Evolutionary conservation across 64 coral and sea anemone genomes (phyloP).

Genomic region (Montipora efflorescens): DNA sequence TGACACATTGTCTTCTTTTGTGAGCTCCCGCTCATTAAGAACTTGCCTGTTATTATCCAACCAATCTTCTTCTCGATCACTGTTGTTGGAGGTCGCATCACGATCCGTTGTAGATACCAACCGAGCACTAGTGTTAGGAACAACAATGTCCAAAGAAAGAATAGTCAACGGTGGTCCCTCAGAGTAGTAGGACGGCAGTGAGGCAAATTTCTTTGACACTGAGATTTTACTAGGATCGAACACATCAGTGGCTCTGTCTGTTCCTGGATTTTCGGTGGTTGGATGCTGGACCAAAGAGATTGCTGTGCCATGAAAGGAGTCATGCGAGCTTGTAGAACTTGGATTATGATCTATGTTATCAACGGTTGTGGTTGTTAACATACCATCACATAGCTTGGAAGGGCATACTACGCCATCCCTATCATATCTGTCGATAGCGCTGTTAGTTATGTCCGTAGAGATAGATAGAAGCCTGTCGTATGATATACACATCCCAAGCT

Average conservation of each 20-base stretch:
- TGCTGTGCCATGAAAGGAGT: no score
- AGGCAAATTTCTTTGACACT: constrained; percentile 16
- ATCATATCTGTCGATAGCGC: constrained; percentile 22
- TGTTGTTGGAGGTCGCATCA: no score
- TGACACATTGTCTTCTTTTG: constrained; percentile 63
- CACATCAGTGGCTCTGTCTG: constrained; percentile 42
- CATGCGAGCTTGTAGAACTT: constrained; percentile 25
- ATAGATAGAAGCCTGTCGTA: constrained; percentile 38
- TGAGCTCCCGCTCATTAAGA: constrained; percentile 22
- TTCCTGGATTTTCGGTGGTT: not conserved
- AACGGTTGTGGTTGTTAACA: constrained; percentile 39
- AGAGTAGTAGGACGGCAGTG: constrained; percentile 39
- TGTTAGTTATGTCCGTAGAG: constrained; percentile 1
- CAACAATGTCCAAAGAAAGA: constrained; percentile 47
- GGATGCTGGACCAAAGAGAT: no score
- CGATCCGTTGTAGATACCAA: not conserved
- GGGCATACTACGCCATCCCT: constrained; percentile 20
- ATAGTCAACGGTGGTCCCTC: constrained; percentile 35
- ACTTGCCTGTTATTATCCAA: constrained; percentile 40
- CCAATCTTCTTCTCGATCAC: constrained; percentile 57
- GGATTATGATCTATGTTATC: constrained; percentile 60
- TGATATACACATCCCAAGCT: constrained; percentile 47
- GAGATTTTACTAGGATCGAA: not conserved
- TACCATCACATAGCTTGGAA: constrained; percentile 9
- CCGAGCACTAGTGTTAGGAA: constrained; percentile 43